These are phyloP conservation scores for Strix aluco DNA, from an alignment of 2,113 vertebrate genomes.

Conservation along the genomic window DNA sequence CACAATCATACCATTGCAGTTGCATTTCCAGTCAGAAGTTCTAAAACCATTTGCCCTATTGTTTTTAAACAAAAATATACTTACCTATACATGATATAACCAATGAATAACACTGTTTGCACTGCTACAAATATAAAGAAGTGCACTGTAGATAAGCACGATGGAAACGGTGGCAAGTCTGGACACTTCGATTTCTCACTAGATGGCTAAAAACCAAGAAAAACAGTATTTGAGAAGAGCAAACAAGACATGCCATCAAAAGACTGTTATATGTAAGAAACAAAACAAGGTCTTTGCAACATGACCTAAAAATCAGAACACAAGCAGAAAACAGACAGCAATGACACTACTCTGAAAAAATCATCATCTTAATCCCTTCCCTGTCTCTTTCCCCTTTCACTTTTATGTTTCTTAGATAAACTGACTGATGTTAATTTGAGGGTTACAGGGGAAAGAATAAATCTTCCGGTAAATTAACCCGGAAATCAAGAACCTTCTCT, in stretches of 20 bases:
- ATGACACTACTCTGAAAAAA: background rate
- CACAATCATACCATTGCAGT: background rate
- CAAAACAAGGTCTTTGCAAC: background rate
- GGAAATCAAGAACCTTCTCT: background rate
- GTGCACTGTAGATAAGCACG: slow-evolving; percentile 88
- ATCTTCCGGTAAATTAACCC: background rate
- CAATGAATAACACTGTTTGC: slow-evolving; percentile 89
- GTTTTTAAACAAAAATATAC: slow-evolving; percentile 15
- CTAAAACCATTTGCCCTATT: background rate
- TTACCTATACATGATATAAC: slow-evolving; percentile 95
- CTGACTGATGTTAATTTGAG: background rate
- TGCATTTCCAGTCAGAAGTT: background rate
- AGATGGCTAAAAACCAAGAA: slow-evolving; percentile 76
- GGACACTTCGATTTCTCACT: slow-evolving; percentile 89
- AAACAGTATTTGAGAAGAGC: background rate
- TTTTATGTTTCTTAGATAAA: background rate
- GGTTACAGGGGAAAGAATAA: background rate
- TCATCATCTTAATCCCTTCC: background rate
- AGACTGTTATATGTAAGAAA: background rate
- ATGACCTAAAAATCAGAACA: background rate
- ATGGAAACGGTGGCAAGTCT: slow-evolving; percentile 84
- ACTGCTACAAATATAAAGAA: slow-evolving; percentile 87
- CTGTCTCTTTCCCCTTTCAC: background rate
- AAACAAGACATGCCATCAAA: background rate
- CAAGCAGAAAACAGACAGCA: background rate